Evolutionary conservation across 1,140 invertebrate species (phyloP), one percentile per base, ranked within the genome.

Genomic region (Proales similis): DNA sequence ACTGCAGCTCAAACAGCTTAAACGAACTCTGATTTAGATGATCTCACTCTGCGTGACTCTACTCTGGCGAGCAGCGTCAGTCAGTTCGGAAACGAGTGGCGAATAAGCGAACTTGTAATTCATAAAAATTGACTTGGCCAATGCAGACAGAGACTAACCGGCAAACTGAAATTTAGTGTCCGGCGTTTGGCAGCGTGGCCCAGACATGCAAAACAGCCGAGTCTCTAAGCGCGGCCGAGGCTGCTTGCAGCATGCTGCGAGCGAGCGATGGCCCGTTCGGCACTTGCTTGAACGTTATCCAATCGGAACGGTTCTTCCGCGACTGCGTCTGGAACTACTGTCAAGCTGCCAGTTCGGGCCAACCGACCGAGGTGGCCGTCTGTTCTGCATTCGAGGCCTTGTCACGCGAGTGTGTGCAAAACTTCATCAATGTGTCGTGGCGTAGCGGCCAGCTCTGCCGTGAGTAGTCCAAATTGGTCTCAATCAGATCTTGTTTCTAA

Each of bases 281-380:
- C n/a, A 22, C 45, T 17, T 57, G 51, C 17, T 4, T 17, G 17
- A 57, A 57, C 29, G 22, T 57, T 6, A 2, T 77, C n/a, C 69
- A 76, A 3, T 70, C 72, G 63, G 69, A 71, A 0, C 64, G 65
- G 24, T 51, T 67, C 17, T 79, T 74, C 12, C 77, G 83, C 68
- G 80, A 84, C 2, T 90, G 87, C 68, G 77, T 81, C 63, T 83
- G 81, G 74, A 86, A 89, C 70, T 88, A 84, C 70, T 88, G 85
- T 68, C 76, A 79, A n/a, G 86, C 86, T 66, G 68, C 71, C 11
- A 5, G 68, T 77, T 33, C 65, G n/a, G 12, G 1, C 20, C 20
- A n/a, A 27, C 33, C 22, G 20, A 12, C 24, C 24, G 30, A 62
- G 27, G 63, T 48, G 14, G 89, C 87, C 68, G 82, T 82, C 1